These are phyloP conservation scores for Hypsopygia costalis DNA, from an alignment of 2,888 invertebrate species.

Conservation along the genomic window DNA sequence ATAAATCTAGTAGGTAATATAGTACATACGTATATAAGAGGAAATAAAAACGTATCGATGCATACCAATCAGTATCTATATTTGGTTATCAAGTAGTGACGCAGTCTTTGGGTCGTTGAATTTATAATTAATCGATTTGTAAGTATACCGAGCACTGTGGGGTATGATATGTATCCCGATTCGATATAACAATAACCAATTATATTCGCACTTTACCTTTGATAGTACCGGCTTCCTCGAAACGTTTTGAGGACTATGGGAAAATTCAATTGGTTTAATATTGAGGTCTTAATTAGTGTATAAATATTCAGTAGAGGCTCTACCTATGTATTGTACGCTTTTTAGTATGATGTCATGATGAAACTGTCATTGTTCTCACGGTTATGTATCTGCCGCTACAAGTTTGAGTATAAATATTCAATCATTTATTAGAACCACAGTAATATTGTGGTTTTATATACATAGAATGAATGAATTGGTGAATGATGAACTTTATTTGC, in stretches of 20 bases:
- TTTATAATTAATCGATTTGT: neutral
- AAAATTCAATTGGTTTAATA: neutral
- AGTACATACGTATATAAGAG: neutral
- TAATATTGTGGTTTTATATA: too few species aligned
- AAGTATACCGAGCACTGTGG: neutral
- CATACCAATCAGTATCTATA: neutral
- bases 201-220: slow-evolving; percentile 10
- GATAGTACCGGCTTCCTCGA: slow-evolving; percentile 11
- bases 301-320: too few species aligned
- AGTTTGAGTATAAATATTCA: too few species aligned
- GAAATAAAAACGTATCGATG: neutral
- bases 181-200: neutral
- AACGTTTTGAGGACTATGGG: neutral
- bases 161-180: neutral
- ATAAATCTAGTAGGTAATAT: too few species aligned
- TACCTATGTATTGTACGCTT: too few species aligned
- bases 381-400: too few species aligned
- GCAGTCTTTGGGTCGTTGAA: neutral
- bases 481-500: too few species aligned
- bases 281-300: too few species aligned
- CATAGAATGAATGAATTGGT: too few species aligned
- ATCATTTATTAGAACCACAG: too few species aligned
- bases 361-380: too few species aligned
- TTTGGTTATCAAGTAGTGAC: neutral
- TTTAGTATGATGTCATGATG: too few species aligned